Conservation (phyloP, 1,140 invertebrate species). For the Bombyx mandarina region DNA sequence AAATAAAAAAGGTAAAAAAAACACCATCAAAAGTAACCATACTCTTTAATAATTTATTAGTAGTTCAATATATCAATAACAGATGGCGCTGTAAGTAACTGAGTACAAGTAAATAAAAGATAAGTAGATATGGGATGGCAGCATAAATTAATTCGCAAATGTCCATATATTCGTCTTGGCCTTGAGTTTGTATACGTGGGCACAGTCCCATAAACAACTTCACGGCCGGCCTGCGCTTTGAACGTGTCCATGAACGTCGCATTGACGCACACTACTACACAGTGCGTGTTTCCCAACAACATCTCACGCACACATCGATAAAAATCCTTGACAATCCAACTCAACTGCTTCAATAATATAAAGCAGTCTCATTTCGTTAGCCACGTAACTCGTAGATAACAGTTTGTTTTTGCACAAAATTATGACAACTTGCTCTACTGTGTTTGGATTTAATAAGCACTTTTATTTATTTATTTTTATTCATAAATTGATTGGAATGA, state of each 20-base stretch:
- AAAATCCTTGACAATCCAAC: conserved; percentile 41
- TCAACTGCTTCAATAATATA: conserved; percentile 30
- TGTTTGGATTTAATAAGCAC: not conserved
- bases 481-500: no score
- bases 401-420: conserved; percentile 8
- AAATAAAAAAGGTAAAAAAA: no score
- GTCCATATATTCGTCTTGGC: conserved; percentile 29
- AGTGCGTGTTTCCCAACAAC: conserved; percentile 12
- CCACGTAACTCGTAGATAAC: conserved; percentile 10
- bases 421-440: not conserved
- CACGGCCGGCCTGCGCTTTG: conserved; percentile 39
- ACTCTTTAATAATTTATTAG: not conserved
- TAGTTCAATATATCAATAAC: conserved; percentile 1
- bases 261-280: conserved; percentile 21
- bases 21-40: no score
- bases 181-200: conserved; percentile 28
- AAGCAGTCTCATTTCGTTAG: conserved; percentile 41
- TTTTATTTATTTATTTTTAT: no score
- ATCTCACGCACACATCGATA: conserved; percentile 16
- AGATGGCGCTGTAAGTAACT: conserved; percentile 17
- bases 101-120: conserved; percentile 17
- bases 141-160: conserved; percentile 44
- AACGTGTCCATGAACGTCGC: conserved; percentile 32
- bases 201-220: conserved; percentile 43
- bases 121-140: conserved; percentile 31